Evolutionary conservation across 2,888 invertebrate species (phyloP), one percentile per base, ranked within the genome.

Genomic region (Diloba caeruleocephala): DNA sequence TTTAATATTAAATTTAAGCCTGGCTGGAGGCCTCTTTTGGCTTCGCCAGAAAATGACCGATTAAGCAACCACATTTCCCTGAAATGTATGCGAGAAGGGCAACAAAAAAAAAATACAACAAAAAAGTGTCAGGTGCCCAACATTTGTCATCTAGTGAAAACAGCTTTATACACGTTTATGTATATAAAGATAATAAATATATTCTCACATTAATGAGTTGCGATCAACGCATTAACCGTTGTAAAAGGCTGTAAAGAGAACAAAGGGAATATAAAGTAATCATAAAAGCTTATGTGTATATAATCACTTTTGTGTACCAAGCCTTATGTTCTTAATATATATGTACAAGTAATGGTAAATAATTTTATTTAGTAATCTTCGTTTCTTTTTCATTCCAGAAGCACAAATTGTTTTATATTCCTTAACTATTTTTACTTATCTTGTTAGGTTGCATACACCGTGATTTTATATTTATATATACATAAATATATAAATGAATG

Each of bases 201-300:
- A 13, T 50, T 51, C 33, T 10, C 14, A 19, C 8, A 38, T 17
- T 29, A 39, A 39, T 17, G 51, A 17, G 44, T 42, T 58, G 52
- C 59, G 58, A 61, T 65, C 52, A 51, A 38, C 42, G 26, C 12
- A 59, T 51, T 58, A 63, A 38, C 37, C 13, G 8, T 34, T 10
- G 53, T 45, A 53, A 59, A 59, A 38, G 29, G 32, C 29, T 26
- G 6, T 54, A 51, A 41, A 50, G 19, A 48, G 46, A 67, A 64
- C 68, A 64, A 64, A 64, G 34, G 46, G 48, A 38, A 38, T 48
- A 45, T 51, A 55, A 50, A 41, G 17, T 43, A 46, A 55, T 51
- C 45, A 25, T 50, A 39, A 50, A 59, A 65, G 63, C 42, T 29
- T 19, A 60, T 44, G 15, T 49, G 28, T 28, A 12, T 25, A 41